Evolutionary conservation across 2,113 vertebrate species (phyloP).

Genomic region (Cyrtonyx montezumae): DNA sequence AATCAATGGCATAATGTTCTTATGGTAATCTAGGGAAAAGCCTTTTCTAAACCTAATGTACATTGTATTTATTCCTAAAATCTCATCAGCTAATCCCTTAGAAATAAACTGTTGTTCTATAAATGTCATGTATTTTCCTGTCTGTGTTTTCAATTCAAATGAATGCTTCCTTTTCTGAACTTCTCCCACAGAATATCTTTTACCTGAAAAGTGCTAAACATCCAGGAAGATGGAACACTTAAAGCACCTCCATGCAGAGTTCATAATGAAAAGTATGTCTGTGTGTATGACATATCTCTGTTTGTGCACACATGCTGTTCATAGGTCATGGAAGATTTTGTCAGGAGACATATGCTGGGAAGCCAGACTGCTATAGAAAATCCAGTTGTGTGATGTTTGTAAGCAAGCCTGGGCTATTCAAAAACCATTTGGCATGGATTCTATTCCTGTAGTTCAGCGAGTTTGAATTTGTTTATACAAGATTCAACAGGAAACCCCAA

Average conservation of each 20-base stretch:
- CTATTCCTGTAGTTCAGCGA: background rate
- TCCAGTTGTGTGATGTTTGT: too few species aligned
- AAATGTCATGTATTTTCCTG: constrained; percentile 53
- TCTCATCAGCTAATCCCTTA: constrained; percentile 67
- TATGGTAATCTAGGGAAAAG: constrained; percentile 57
- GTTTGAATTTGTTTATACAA: background rate
- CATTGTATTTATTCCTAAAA: constrained; percentile 67
- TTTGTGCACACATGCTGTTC: rapidly evolving
- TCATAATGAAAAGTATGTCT: background rate
- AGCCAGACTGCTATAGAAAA: background rate
- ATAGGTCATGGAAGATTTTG: background rate
- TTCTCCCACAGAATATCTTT: constrained; percentile 7
- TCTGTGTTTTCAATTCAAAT: constrained; percentile 42
- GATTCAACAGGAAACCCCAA: background rate
- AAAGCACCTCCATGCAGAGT: background rate
- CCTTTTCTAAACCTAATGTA: constrained; percentile 59
- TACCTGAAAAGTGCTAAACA: background rate
- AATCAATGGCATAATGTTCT: constrained; percentile 71
- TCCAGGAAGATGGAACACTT: background rate
- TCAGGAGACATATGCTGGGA: background rate
- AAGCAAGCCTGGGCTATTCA: background rate
- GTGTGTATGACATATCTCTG: background rate
- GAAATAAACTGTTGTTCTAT: constrained; percentile 62
- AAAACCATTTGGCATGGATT: background rate
- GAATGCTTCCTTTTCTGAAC: constrained; percentile 21